phyloP scores from a whole-genome alignment of 2,797 vertebrate species.

The Tinamus major region DNA sequence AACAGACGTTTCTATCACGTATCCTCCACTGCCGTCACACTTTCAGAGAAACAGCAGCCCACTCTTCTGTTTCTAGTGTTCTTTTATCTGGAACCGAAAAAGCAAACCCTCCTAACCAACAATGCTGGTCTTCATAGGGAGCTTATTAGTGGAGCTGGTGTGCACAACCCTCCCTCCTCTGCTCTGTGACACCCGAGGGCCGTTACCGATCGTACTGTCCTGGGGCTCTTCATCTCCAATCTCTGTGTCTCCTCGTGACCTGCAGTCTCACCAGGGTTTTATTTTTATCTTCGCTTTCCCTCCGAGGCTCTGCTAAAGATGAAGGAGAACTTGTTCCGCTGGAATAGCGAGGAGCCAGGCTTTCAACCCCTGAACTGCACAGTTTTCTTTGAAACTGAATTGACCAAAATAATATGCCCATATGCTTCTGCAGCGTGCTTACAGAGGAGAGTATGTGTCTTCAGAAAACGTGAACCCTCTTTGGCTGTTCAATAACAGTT shows the following conservation, averaged over 20 bases:
- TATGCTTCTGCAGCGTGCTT: fast-evolving
- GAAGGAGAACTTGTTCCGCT: neutral
- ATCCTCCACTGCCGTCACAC: neutral
- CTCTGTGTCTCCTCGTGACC: neutral
- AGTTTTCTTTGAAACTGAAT: fast-evolving
- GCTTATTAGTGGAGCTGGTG: neutral
- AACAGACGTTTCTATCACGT: neutral
- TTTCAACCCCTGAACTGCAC: neutral
- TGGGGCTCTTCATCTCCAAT: neutral
- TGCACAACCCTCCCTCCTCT: neutral
- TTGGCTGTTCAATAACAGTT: neutral
- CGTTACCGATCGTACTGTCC: neutral
- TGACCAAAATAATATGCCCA: neutral
- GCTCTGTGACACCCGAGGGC: neutral
- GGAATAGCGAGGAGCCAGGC: fast-evolving
- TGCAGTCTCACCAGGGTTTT: slow-evolving; percentile 10
- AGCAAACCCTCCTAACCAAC: neutral
- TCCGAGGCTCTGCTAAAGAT: neutral
- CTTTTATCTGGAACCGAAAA: neutral
- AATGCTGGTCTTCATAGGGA: neutral
- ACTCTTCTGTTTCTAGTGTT: neutral
- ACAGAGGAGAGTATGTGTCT: neutral
- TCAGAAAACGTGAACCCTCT: neutral
- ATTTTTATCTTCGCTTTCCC: slow-evolving; percentile 14
- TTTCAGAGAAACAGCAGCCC: neutral